These are phyloP conservation scores for Lerema accius DNA, from an alignment of 1,140 invertebrate genomes.

Conservation along the genomic window DNA sequence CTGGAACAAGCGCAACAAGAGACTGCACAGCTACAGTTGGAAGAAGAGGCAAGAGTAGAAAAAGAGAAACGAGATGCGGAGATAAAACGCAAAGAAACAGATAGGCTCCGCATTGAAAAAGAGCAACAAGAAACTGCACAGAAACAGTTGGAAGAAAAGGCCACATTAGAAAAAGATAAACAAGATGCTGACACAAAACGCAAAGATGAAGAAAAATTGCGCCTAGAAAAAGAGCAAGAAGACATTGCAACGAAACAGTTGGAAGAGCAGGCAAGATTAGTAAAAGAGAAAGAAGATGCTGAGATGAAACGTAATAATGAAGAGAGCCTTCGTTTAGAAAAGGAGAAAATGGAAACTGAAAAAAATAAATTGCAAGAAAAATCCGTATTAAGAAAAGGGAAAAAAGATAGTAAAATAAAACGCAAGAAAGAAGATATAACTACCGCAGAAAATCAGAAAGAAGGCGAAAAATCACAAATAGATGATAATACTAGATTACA, in stretches of 20 bases:
- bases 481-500: too few relatives aligned
- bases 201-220: not conserved
- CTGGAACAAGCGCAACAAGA: too few relatives aligned
- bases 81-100: too few relatives aligned
- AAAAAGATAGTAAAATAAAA: not conserved
- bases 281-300: slow-evolving; percentile 2
- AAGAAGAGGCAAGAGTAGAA: not conserved
- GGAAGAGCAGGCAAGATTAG: not conserved
- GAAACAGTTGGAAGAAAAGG: not conserved
- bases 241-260: not conserved
- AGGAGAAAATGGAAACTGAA: not conserved
- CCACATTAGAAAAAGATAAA: not conserved
- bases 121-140: not conserved
- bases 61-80: slow-evolving; percentile 7
- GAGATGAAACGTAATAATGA: not conserved
- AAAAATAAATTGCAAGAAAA: not conserved
- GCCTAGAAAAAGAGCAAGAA: not conserved
- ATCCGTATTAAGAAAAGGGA: not conserved
- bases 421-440: too few relatives aligned
- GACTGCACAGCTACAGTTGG: not conserved
- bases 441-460: not conserved
- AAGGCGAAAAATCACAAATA: not conserved
- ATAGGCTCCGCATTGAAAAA: too few relatives aligned
- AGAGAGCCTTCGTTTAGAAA: not conserved
- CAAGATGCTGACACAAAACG: not conserved